Base-by-base conservation (phyloP, 2,888 invertebrate species). In the Drosophila paranaensis region DNA sequence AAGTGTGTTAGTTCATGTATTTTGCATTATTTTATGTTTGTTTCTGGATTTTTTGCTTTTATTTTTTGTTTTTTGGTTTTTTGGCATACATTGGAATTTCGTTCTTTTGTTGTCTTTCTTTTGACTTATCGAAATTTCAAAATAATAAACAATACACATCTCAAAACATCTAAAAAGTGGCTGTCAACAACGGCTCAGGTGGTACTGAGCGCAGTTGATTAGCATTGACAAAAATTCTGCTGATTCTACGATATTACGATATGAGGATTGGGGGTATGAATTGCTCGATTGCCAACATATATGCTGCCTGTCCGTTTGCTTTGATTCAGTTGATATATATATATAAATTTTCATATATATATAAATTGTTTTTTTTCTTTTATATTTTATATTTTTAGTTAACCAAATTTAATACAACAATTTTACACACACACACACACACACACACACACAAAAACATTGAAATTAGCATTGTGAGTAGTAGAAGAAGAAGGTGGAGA, bases 261-360 rank as follows among this genome's bases (percentile, higher is more conserved):
- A 56, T 64, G 33, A 66, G 81, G 66, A 66, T 66, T 60, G 48
- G 56, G 72, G 71, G 65, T 77, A 78, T 77, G 79, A 88, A 88
- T 92, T 92, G 92, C 92, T 92, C 92, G 92, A 93, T 93, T 92
- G 92, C 92, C 93, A 92, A 93, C 93, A 93, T 92, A 92, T 92
- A 92, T 92, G 92, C 92, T 92, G 93, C 92, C 93, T 93, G 93
- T 92, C 92, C 91, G 89, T 89, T 89, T 82, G 63, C 85, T 89
- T 89, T 87, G 53, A 60, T 78, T 75, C 37, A 61, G 58, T 60
- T 67, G 6, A 61, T 62, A 37, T 65, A 54, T 53, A 30, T n/a
- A 39, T 60, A 55, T 60, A 39, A 16, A 37, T 30, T 60, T 63
- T 67, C 51, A 16, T 53, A 35, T 33, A 33, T 13, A 33, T 35